These are phyloP conservation scores for Orestias chungarensis DNA, from an alignment of 2,797 vertebrate genomes.

Conservation along the genomic window DNA sequence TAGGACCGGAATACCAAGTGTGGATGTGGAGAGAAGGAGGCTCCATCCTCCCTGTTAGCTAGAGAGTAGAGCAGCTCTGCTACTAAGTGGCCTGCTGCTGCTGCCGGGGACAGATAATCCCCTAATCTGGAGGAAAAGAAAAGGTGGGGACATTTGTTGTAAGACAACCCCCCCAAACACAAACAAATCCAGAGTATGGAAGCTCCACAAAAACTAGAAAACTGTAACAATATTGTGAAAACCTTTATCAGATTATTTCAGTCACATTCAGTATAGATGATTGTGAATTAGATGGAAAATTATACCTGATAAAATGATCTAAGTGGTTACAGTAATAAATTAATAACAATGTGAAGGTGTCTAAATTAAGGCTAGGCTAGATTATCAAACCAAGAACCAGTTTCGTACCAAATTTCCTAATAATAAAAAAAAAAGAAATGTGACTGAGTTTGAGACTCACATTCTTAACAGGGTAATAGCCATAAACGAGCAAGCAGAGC, in stretches of 20 bases:
- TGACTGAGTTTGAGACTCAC: too few relatives aligned
- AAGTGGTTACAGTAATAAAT: too few relatives aligned
- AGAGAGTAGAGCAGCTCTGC: constrained; percentile 24
- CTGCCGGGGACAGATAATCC: constrained; percentile 62
- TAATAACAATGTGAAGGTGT: too few relatives aligned
- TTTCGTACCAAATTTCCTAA: too few relatives aligned
- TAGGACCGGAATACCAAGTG: constrained; percentile 61
- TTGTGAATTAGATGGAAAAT: too few relatives aligned
- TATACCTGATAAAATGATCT: too few relatives aligned
- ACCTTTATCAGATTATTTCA: too few relatives aligned
- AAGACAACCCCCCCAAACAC: constrained; percentile 47
- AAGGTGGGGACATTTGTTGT: constrained; percentile 57
- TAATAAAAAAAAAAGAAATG: too few relatives aligned
- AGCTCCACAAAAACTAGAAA: too few relatives aligned
- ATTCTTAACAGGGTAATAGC: background rate
- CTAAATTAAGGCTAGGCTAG: background rate
- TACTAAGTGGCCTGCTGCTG: constrained; percentile 59
- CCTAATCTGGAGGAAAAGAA: constrained; percentile 65
- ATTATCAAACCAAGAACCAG: background rate
- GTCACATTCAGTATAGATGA: too few relatives aligned
- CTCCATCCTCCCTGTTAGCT: constrained; percentile 33
- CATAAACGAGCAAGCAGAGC: background rate
- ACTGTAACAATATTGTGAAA: too few relatives aligned
- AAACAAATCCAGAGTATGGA: constrained; percentile 24
- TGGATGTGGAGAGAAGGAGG: constrained; percentile 31